Percentiles rank a stretch among this genome's conserved stretches.
Evolutionary conservation across 1,140 invertebrate species (phyloP).

Genomic region (Solenopsis fugax): DNA sequence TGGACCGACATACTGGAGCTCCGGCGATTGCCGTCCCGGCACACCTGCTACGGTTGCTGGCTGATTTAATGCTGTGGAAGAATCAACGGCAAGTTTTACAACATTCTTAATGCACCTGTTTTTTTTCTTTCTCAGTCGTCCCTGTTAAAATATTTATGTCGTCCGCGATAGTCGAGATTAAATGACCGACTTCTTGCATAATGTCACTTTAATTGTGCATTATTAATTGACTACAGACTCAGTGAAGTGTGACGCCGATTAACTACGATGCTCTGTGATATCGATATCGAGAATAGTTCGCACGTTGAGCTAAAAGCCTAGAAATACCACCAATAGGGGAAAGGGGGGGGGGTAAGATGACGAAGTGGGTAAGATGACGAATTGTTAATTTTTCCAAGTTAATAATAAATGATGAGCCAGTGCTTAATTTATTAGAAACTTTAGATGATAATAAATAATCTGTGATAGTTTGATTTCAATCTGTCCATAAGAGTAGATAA

Average conservation of each 20-base stretch:
- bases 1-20: conserved; percentile 62
- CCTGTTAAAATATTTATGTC: conserved; percentile 42
- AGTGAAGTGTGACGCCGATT: background rate
- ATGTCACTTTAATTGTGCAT: conserved; percentile 54
- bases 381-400: too few relatives aligned
- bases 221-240: conserved; percentile 40
- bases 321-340: too few relatives aligned
- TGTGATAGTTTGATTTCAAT: too few relatives aligned
- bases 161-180: conserved; percentile 26
- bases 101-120: conserved; percentile 24
- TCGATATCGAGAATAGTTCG: background rate
- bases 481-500: too few relatives aligned
- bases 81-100: conserved; percentile 55
- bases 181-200: conserved; percentile 30
- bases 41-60: conserved; percentile 64
- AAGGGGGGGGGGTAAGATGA: too few relatives aligned
- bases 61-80: conserved; percentile 53
- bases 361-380: too few relatives aligned
- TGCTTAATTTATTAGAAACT: too few relatives aligned
- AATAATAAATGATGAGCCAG: too few relatives aligned
- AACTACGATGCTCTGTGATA: background rate
- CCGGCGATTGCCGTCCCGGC: conserved; percentile 57
- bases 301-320: background rate
- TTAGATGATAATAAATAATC: too few relatives aligned
- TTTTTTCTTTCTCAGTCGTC: background rate